Base-by-base conservation (phyloP, 1,140 invertebrate species). In the Scaptomyza hsui region DNA sequence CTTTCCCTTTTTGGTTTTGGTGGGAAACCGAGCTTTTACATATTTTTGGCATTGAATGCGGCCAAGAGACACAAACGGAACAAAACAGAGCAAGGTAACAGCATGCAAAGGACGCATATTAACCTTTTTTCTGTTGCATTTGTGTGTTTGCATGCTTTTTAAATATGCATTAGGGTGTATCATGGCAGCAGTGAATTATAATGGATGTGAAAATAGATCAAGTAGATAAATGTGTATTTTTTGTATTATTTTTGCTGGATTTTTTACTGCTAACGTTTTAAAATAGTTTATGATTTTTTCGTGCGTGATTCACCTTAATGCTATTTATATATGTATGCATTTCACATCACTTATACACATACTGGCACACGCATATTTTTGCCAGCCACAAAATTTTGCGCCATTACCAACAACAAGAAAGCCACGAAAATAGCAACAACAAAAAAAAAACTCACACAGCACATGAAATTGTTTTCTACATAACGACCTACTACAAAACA, bases 381-480 rank as follows among this genome's bases (percentile, higher is more conserved):
- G 72, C 52, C 59, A 73, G 77, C 81, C 80, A 73, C 81, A 80
- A 86, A 80, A 77, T 86, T 75, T 77, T 86, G 61, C 77, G 63
- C 49, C 60, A 79, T 67, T 57, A 69, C 55, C 62, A 78, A 35
- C 68, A 53, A 41, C 44, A 63, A 48, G 16, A 35, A 29, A 29
- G 6, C 6, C 26, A 9, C 26, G 12, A 26, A 44, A 35, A 60
- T 32, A 35, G 21, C 39, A 61, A 55, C 56, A 80, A 29, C 26
- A 7, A 7, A 29, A 29, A 7, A 7, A 57, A 49, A 26, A 26
- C 51, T 56, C 74, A 77, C 63, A 75, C 55, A 59, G 59, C 59
- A 81, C 74, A 85, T 85, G 77, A 86, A 85, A 85, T 85, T 85
- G 80, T 85, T 85, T 85, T 73, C 68, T 68, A 80, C 80, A 85